These are phyloP conservation scores for Thunnus maccoyii DNA, from an alignment of 2,113 vertebrate genomes.

Conservation along the genomic window DNA sequence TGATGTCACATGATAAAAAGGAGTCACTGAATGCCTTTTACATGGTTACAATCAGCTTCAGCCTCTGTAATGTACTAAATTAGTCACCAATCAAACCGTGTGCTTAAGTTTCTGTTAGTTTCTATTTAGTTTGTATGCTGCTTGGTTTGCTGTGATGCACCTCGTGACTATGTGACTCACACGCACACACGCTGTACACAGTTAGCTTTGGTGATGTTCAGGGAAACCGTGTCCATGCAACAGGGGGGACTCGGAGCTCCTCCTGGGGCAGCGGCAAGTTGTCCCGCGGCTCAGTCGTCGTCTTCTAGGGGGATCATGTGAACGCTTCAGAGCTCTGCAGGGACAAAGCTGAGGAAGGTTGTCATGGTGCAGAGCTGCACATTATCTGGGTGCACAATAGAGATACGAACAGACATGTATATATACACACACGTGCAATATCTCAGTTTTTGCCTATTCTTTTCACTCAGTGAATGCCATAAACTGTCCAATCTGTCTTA, in stretches of 20 bases:
- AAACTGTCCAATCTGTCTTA: not conserved
- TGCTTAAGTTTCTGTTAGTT: not conserved
- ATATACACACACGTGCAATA: not conserved
- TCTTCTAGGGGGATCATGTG: slow-evolving; percentile 24
- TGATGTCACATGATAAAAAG: not conserved
- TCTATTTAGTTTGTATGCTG: not conserved
- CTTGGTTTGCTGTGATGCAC: not conserved
- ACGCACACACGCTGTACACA: not conserved
- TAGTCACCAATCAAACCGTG: not conserved
- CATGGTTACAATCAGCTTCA: not conserved
- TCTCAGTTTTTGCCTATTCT: slow-evolving; percentile 5
- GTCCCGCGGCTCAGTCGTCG: not conserved
- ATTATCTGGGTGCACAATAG: not conserved
- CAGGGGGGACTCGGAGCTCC: slow-evolving; percentile 27
- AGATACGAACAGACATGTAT: not conserved
- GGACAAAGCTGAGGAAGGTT: slow-evolving; percentile 16
- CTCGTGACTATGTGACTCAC: not conserved
- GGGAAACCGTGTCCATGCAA: slow-evolving; percentile 21
- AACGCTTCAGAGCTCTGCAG: slow-evolving; percentile 15
- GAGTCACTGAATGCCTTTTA: not conserved
- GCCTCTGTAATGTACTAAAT: not conserved
- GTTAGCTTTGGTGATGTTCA: slow-evolving; percentile 4
- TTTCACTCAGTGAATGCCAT: not conserved
- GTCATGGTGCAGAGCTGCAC: slow-evolving; percentile 21
- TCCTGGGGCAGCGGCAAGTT: slow-evolving; percentile 33